These are phyloP conservation scores for Furnarius figulus DNA, from an alignment of 2,113 vertebrate genomes.

Conservation along the genomic window DNA sequence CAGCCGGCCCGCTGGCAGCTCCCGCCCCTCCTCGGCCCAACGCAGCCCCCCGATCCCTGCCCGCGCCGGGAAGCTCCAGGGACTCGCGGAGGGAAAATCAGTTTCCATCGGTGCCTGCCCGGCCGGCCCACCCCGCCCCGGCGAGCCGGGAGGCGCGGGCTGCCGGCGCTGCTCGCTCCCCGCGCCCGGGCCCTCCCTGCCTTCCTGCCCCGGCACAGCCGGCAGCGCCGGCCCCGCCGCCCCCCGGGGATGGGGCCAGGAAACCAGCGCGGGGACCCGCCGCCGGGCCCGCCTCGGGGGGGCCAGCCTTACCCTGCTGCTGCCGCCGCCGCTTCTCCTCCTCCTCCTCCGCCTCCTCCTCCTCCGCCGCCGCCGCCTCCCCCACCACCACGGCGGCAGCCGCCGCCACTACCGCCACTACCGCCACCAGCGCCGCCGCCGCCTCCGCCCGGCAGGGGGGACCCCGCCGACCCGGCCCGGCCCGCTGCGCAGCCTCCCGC, in stretches of 20 bases:
- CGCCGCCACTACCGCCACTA: too few relatives aligned
- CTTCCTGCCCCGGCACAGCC: neutral
- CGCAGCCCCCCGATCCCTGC: conserved; percentile 24
- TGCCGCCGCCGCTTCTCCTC: too few relatives aligned
- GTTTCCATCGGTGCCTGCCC: conserved; percentile 2
- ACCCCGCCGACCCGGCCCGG: too few relatives aligned
- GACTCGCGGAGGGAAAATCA: neutral
- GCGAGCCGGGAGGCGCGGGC: neutral
- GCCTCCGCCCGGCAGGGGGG: too few relatives aligned
- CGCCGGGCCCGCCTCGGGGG: neutral
- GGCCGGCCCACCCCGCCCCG: neutral
- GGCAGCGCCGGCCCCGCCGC: neutral
- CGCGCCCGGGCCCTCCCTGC: neutral
- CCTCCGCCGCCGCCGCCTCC: too few relatives aligned
- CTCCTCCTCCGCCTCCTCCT: too few relatives aligned
- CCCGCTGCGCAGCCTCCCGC: too few relatives aligned
- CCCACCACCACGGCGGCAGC: too few relatives aligned
- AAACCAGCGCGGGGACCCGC: neutral
- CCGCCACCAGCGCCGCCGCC: too few relatives aligned
- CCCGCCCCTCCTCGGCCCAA: neutral
- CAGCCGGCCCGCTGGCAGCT: neutral
- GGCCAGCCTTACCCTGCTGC: too few relatives aligned
- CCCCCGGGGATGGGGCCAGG: neutral
- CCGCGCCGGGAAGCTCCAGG: neutral
- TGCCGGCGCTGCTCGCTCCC: neutral